These are phyloP conservation scores for Phoeniculus purpureus DNA, from an alignment of 2,797 vertebrate genomes.

Conservation along the genomic window DNA sequence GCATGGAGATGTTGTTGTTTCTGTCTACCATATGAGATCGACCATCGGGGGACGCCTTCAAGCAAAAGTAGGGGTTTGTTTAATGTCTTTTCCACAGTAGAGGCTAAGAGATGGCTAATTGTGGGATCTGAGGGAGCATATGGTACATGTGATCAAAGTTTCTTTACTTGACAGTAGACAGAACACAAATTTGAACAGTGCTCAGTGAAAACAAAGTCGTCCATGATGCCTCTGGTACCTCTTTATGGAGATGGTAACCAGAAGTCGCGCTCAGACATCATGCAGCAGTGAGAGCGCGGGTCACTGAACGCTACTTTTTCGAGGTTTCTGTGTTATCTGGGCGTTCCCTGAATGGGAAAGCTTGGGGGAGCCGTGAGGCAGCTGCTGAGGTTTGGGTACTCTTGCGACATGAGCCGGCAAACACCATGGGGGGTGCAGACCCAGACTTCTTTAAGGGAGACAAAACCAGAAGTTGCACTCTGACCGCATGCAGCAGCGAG, in stretches of 20 bases:
- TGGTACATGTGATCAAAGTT: not conserved
- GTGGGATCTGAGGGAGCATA: not conserved
- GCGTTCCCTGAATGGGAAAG: too few relatives aligned
- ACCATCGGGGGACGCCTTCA: conserved; percentile 96
- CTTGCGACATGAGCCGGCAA: too few relatives aligned
- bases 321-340: too few relatives aligned
- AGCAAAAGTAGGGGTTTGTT: conserved; percentile 86
- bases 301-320: too few relatives aligned
- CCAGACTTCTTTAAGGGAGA: too few relatives aligned
- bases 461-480: too few relatives aligned
- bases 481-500: too few relatives aligned
- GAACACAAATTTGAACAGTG: not conserved
- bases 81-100: not conserved
- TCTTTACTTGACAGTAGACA: not conserved
- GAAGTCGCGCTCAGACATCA: too few relatives aligned
- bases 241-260: not conserved
- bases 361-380: too few relatives aligned
- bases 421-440: too few relatives aligned
- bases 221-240: not conserved
- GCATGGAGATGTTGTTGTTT: conserved; percentile 95
- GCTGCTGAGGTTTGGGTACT: too few relatives aligned
- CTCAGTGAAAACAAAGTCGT: not conserved
- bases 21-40: conserved; percentile 95
- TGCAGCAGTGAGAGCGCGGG: too few relatives aligned
- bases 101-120: not conserved